phyloP scores from a whole-genome alignment of 2,888 invertebrate genomes.

The Drosophila tripunctata region DNA sequence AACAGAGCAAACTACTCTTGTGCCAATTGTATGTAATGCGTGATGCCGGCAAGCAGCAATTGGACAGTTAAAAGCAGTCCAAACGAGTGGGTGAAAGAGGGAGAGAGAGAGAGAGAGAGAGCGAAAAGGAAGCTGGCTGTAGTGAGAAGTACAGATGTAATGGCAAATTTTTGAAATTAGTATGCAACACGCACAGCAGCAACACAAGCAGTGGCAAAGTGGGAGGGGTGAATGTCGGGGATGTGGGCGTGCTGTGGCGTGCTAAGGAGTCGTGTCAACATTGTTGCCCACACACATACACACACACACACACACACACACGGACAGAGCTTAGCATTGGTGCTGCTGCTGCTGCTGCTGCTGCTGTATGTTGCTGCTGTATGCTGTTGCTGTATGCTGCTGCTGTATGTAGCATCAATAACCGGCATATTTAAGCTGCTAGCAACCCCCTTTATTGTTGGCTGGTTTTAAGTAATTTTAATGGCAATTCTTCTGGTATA shows the following conservation, averaged over 20 bases:
- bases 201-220: conserved; percentile 28
- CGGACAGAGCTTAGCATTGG: conserved; percentile 6
- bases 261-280: conserved; percentile 55
- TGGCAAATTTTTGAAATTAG: conserved; percentile 78
- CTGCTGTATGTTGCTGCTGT: background rate
- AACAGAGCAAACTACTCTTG: conserved; percentile 53
- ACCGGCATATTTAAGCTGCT: conserved; percentile 73
- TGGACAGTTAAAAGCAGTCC: conserved; percentile 1
- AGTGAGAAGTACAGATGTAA: conserved; percentile 74
- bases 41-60: conserved; percentile 6
- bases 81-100: background rate
- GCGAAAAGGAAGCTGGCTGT: background rate
- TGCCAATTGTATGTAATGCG: conserved; percentile 51
- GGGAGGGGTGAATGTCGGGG: conserved; percentile 16
- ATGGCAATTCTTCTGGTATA: conserved; percentile 52
- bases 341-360: conserved; percentile 18
- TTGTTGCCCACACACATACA: conserved; percentile 15
- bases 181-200: conserved; percentile 75
- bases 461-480: conserved; percentile 75
- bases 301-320: conserved; percentile 14
- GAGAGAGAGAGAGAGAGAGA: background rate
- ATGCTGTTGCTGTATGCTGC: conserved; percentile 20
- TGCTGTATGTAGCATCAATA: conserved; percentile 58
- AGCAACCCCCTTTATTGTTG: conserved; percentile 59
- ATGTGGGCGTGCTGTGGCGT: conserved; percentile 23